phyloP scores from a whole-genome alignment of 2,113 vertebrate genomes.

The Plecturocebus donacophilus region DNA sequence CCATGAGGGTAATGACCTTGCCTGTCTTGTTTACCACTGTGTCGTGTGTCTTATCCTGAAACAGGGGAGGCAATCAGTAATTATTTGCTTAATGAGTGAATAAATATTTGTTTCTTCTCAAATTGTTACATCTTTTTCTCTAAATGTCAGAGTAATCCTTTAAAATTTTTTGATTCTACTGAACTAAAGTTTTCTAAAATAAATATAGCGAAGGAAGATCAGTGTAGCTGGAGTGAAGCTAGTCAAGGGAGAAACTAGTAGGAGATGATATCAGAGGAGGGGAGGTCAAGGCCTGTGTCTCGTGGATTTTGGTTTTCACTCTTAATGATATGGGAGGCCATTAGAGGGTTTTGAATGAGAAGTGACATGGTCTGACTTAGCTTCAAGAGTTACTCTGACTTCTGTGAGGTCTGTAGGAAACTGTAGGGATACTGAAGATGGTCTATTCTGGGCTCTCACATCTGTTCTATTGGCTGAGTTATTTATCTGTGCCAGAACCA shows the following conservation, averaged over 20 bases:
- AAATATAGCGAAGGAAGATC: slow-evolving; percentile 2
- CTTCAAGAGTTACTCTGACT: not conserved
- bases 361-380: not conserved
- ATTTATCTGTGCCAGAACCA: not conserved
- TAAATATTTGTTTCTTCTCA: slow-evolving; percentile 3
- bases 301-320: not conserved
- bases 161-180: not conserved
- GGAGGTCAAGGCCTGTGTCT: not conserved
- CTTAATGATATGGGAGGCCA: not conserved
- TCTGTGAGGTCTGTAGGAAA: not conserved
- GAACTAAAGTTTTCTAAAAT: slow-evolving; percentile 40
- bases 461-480: slow-evolving; percentile 2
- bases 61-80: not conserved
- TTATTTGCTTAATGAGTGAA: slow-evolving; percentile 21
- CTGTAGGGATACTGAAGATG: not conserved
- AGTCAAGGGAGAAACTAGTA: not conserved
- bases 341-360: slow-evolving; percentile 40
- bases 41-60: not conserved
- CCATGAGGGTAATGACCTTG: not conserved
- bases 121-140: slow-evolving; percentile 24
- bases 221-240: not conserved
- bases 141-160: slow-evolving; percentile 3
- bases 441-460: not conserved
- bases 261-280: not conserved
- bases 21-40: not conserved